Evolutionary conservation across 2,797 vertebrate genomes (phyloP).

Genomic region (Protonibea diacanthus): DNA sequence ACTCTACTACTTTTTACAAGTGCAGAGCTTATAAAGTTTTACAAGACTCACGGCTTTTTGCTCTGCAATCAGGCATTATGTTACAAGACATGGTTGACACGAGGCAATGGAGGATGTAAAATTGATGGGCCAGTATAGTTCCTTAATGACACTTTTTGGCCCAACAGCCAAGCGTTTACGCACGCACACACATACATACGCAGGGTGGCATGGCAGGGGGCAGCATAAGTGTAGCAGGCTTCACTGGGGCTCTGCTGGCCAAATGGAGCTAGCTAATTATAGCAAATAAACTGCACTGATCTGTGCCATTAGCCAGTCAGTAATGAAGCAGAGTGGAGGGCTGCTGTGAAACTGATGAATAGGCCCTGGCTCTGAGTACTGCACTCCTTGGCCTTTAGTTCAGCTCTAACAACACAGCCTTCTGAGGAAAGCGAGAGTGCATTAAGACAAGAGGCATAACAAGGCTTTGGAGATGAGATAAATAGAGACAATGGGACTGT

Average conservation of each 20-base stretch:
- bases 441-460: constrained; percentile 69
- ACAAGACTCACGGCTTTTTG: constrained; percentile 50
- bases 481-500: constrained; percentile 62
- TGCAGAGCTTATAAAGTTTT: constrained; percentile 57
- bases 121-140: constrained; percentile 43
- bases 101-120: constrained; percentile 55
- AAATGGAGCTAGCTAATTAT: constrained; percentile 81
- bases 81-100: constrained; percentile 49
- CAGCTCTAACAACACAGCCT: constrained; percentile 61
- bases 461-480: constrained; percentile 69
- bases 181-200: neutral
- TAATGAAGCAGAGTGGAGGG: constrained; percentile 78
- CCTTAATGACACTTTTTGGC: constrained; percentile 62
- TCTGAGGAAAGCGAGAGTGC: constrained; percentile 56
- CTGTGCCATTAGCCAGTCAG: constrained; percentile 82
- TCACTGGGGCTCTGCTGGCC: constrained; percentile 52
- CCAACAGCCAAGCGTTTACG: constrained; percentile 22
- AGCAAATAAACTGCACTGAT: constrained; percentile 85
- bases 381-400: constrained; percentile 73
- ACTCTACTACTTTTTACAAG: constrained; percentile 42
- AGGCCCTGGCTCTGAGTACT: constrained; percentile 59
- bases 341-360: constrained; percentile 80
- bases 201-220: constrained; percentile 57
- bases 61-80: constrained; percentile 47
- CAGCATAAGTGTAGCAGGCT: constrained; percentile 53